These are phyloP conservation scores for Sandelia bainsii DNA, from an alignment of 2,797 vertebrate species.

Conservation along the genomic window DNA sequence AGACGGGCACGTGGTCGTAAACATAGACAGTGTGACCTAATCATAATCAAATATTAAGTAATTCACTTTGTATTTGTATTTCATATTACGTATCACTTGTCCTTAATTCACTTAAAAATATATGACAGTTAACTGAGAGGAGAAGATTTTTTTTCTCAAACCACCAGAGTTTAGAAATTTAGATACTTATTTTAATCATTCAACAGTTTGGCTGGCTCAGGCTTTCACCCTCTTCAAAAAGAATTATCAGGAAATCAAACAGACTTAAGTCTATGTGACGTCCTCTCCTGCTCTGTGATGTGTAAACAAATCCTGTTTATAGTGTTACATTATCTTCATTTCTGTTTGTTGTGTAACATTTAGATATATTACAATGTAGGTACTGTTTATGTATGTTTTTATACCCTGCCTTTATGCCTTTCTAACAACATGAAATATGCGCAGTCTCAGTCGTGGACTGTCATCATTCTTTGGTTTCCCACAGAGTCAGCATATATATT, in stretches of 20 bases:
- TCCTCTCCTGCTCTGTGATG: not conserved
- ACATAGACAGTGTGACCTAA: not conserved
- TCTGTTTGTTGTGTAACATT: constrained; percentile 10
- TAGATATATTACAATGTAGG: not conserved
- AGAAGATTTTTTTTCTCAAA: not conserved
- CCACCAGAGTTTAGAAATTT: not conserved
- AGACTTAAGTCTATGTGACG: not conserved
- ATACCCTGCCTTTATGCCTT: constrained; percentile 15
- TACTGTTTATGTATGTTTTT: constrained; percentile 17
- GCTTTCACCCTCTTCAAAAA: constrained; percentile 6
- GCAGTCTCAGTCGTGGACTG: not conserved
- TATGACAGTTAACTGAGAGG: not conserved
- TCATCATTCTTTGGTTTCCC: constrained; percentile 35
- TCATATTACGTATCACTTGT: not conserved
- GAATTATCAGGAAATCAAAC: constrained; percentile 2
- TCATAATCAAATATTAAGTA: not conserved
- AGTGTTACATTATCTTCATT: not conserved
- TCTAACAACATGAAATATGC: constrained; percentile 33
- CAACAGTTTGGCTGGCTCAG: not conserved
- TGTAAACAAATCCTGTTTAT: not conserved
- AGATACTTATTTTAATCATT: too few relatives aligned
- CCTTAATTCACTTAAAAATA: not conserved
- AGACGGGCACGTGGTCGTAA: not conserved
- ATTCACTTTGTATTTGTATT: constrained; percentile 6
- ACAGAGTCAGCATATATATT: constrained; percentile 39